Evolutionary conservation across 1,140 invertebrate species (phyloP), one percentile per base, ranked within the genome.

Genomic region (Caenorhabditis inopinata): DNA sequence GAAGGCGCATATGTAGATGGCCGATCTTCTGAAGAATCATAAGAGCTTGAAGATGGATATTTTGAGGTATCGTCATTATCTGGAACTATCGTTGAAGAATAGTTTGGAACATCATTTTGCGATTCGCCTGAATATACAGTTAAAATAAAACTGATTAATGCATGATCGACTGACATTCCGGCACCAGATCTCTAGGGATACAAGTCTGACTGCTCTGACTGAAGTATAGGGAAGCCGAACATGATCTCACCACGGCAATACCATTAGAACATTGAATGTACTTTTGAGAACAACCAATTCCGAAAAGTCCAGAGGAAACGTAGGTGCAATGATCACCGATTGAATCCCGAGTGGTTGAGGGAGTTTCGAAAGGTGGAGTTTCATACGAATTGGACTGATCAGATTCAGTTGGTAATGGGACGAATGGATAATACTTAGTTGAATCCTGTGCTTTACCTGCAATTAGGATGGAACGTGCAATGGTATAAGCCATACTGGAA

Each of bases 281-380:
- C 32, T 42, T 68, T 21, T 68, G 58, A 18, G 58, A 68, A 18
- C 58, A 68, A 16, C 58, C 58, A 2, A 68, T 35, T 2, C n/a
- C 29, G n/a, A 42, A 68, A 16, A 68, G 58, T 21, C 58, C 58
- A 42, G 58, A 68, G 23, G 58, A 18, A 18, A 68, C 58, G 38
- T 68, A 68, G 0, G 58, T n/a, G n/a, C 58, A 68, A 18, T 18
- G 58, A 29, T 68, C 58, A n/a, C 58, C 58, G n/a, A 68, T 32
- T 38, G 58, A 32, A 18, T 16, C n/a, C 6, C 6, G 29, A 9
- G 58, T 68, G 14, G 53, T 62, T 12, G 53, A 6, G 29, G 58
- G 7, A 42, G 32, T 9, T 16, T 68, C 58, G 2, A 38, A 29
- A 35, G 58, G 38, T 38, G 58, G 58, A 9, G 32, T 32, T 42